Evolutionary conservation across 2,888 invertebrate species (phyloP), one percentile per base, ranked within the genome.

Genomic region (Gymnosoma rotundatum): DNA sequence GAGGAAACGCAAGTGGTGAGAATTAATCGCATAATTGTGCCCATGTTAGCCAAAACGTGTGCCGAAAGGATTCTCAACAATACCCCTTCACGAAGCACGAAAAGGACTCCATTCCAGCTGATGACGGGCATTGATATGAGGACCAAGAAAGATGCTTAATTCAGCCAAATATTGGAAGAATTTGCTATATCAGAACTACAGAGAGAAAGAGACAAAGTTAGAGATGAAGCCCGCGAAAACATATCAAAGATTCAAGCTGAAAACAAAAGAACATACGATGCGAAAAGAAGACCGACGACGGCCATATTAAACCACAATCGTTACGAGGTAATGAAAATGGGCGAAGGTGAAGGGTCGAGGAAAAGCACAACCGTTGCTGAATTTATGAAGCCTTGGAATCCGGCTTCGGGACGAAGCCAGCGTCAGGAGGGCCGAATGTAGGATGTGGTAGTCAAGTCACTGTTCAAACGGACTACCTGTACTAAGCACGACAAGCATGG

Each of bases 1-100:
- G 36, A 36, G 72, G 58, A 36, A 42, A 61, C 12, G 2, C 61
- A 42, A 8, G 61, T 61, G 9, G 61, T 38, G 12, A 18, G 61
- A 61, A 16, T 38, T 9, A 9, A 61, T 5, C 42, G 61, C 0
- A 18, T 61, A 8, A 12, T 61, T 12, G 61, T 61, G 38, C 64
- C 61, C 12, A 61, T 61, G 61, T 20, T 61, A 42, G 42, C 45
- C 21, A 63, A 63, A 45, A 45, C 45, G 45, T 63, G 63, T 18
- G 45, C 45, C 45, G 63, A 64, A n/a, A 48, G 25, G 50, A 9
- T 64, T 3, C 4, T 64, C 2, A 64, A 64, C 32, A 64, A 64
- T 16, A 50, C n/a, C 7, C 64, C 64, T 9, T 64, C 64, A 7
- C 21, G 64, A 48, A 48, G 64, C 32, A 64, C 64, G 2, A 20